A percentile compares a stretch with the other conserved stretches of the same genome.
phyloP scores from a whole-genome alignment of 2,888 invertebrate genomes.

The Trichogramma evanescens region DNA sequence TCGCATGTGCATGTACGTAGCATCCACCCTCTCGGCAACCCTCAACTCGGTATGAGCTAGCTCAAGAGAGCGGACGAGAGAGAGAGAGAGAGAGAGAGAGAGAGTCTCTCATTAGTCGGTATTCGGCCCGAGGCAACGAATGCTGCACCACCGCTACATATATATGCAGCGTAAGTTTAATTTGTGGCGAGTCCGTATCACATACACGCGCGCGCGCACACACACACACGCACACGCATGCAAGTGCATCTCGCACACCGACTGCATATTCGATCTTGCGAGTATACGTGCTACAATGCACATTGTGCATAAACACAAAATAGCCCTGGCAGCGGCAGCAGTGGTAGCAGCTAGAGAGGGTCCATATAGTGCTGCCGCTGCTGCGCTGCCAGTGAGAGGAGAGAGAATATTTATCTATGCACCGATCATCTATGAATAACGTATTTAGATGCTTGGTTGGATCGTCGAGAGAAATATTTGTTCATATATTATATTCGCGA shows the following conservation, averaged over 20 bases:
- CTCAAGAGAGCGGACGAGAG: too few relatives aligned
- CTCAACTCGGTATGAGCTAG: conserved; percentile 20
- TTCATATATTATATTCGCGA: too few relatives aligned
- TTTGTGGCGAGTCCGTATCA: conserved; percentile 35
- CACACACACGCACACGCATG: background rate
- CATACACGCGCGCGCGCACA: conserved; percentile 27
- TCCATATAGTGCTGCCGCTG: too few relatives aligned
- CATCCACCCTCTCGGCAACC: conserved; percentile 19
- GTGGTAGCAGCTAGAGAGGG: too few relatives aligned
- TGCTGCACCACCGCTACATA: conserved; percentile 15
- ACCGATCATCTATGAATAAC: too few relatives aligned
- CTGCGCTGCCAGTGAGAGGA: too few relatives aligned
- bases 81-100: conserved; percentile 8
- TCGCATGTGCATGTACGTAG: too few relatives aligned
- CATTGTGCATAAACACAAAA: too few relatives aligned
- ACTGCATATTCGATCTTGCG: conserved; percentile 21
- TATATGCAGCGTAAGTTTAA: conserved; percentile 40
- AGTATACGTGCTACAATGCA: background rate
- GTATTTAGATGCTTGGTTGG: too few relatives aligned
- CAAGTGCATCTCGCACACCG: background rate
- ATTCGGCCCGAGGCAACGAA: conserved; percentile 36
- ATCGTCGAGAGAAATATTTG: too few relatives aligned
- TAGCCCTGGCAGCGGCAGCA: too few relatives aligned
- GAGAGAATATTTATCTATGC: too few relatives aligned
- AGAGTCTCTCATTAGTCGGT: conserved; percentile 43